Evolutionary conservation across 1,140 invertebrate species (phyloP), one percentile per base, ranked within the genome.

Genomic region (Drosophila ohnishii): DNA sequence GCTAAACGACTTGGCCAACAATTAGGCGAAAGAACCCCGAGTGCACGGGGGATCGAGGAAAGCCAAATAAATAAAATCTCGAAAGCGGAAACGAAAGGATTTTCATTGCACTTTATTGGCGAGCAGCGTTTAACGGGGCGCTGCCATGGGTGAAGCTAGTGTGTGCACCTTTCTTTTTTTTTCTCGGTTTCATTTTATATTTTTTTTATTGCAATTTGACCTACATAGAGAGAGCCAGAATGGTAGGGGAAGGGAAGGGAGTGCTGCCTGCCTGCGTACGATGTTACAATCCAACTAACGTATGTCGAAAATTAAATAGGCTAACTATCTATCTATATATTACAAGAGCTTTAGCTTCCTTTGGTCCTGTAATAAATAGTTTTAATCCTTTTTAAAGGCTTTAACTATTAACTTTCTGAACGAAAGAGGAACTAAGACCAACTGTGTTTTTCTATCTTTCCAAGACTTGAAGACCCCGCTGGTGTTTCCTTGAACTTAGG

Each of bases 161-260:
- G 64, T 69, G 74, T 77, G 74, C 73, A 77, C 74, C 73, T 77
- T 53, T 22, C 6, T 34, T 13, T 34, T 3, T 32, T 50, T 50
- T 16, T 50, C 40, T 44, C 7, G 11, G 25, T 28, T 48, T 14
- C n/a, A 10, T 48, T 8, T 37, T 37, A 35, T 13, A 13, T 44
- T 19, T 19, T 51, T 53, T 77, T 77, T 69, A 67, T 60, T 77
- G 73, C 74, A 77, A 76, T 67, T 62, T 78, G 75, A 78, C 75
- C 75, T 71, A 77, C 64, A 77, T 78, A 40, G 25, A 44, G 48
- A 45, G 30, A 59, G 34, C 13, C 8, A 47, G 48, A 22, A 61
- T 32, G 19, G 40, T 7, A 5, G 44, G 44, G 19, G 56, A 13
- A 2, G 9, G 14, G 8, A 7, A 10, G 35, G 22, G 19, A 35